Conservation (phyloP, 1,140 invertebrate genomes). For the Stegodyphus dumicola region DNA sequence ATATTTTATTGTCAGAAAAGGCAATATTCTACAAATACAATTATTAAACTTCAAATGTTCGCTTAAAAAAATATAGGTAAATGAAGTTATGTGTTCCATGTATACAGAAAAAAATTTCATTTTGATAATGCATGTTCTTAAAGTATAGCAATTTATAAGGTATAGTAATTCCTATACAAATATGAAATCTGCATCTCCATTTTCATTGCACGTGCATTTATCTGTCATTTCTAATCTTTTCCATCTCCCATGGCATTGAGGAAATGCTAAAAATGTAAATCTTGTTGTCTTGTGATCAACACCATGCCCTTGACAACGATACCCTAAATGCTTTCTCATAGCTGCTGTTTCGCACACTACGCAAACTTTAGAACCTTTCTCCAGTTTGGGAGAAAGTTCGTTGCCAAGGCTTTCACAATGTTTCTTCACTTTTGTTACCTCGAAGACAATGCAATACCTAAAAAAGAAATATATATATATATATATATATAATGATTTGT, state of each 20-base stretch:
- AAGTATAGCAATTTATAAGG: neutral
- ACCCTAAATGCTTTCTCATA: slow-evolving; percentile 76
- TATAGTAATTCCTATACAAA: slow-evolving; percentile 63
- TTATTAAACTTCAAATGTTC: too few relatives aligned
- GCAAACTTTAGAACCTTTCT: slow-evolving; percentile 77
- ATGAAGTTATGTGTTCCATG: too few relatives aligned
- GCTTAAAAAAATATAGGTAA: too few relatives aligned
- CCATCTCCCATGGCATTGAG: slow-evolving; percentile 87
- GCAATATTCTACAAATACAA: too few relatives aligned
- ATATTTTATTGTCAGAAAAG: too few relatives aligned
- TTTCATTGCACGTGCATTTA: slow-evolving; percentile 47
- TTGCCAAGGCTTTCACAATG: slow-evolving; percentile 73
- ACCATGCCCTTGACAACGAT: slow-evolving; percentile 83
- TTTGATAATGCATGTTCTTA: neutral
- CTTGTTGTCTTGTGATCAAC: slow-evolving; percentile 78
- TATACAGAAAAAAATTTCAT: neutral
- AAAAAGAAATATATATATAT: neutral
- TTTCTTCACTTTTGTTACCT: slow-evolving; percentile 81
- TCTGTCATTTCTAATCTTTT: slow-evolving; percentile 67
- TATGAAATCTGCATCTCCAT: slow-evolving; percentile 64
- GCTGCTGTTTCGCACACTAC: slow-evolving; percentile 81
- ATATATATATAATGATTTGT: neutral
- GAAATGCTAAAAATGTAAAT: slow-evolving; percentile 80
- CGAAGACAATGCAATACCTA: slow-evolving; percentile 78
- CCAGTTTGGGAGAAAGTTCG: neutral